phyloP scores from a whole-genome alignment of 2,797 vertebrate genomes.

The Myotis myotis region DNA sequence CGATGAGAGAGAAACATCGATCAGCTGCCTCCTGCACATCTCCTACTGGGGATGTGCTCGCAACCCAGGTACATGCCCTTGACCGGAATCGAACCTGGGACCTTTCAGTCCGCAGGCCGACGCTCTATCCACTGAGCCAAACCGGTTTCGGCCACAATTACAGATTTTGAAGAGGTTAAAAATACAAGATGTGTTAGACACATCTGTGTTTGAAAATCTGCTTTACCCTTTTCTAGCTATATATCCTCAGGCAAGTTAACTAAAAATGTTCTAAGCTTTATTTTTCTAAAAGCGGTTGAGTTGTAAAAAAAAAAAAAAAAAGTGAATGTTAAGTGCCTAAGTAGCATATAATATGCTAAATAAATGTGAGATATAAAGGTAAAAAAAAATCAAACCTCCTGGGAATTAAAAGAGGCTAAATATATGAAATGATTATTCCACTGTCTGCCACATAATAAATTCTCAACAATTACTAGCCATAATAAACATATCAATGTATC shows the following conservation, averaged over 20 bases:
- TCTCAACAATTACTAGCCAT: background rate
- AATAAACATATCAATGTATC: background rate
- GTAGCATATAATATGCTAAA: background rate
- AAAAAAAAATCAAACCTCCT: background rate
- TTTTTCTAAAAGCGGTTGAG: background rate
- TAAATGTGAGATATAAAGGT: background rate
- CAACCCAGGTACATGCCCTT: too few relatives aligned
- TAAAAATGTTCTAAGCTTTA: background rate
- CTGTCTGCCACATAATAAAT: background rate
- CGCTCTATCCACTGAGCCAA: too few relatives aligned
- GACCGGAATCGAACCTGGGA: too few relatives aligned
- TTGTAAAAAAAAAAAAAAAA: background rate
- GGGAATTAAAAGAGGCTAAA: background rate
- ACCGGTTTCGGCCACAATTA: too few relatives aligned
- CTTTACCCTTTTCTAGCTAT: background rate
- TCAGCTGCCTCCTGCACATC: too few relatives aligned
- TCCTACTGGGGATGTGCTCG: too few relatives aligned
- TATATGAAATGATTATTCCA: background rate
- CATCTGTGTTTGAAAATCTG: background rate
- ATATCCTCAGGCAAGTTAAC: background rate
- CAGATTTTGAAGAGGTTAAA: background rate
- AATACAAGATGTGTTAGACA: background rate
- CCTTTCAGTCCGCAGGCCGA: too few relatives aligned
- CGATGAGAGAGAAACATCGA: too few relatives aligned
- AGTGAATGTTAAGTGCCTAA: background rate